Evolutionary conservation across 2,888 invertebrate genomes (phyloP), one percentile per base, ranked within the genome.

Genomic region (Himalopsyche japonica): DNA sequence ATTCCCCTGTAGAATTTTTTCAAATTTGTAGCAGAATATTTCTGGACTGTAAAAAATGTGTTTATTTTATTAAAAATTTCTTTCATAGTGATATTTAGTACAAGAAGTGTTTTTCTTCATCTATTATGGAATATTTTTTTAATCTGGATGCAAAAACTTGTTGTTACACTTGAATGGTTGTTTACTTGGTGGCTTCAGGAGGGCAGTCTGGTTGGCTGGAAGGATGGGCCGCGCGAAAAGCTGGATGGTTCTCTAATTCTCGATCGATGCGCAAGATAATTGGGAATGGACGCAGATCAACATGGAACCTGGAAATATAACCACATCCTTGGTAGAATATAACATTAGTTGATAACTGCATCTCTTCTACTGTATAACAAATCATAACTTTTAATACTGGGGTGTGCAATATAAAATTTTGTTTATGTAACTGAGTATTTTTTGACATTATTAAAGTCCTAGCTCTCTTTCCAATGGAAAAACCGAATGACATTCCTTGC

Each of bases 181-280:
- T 87, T 90, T 94, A 95, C 93, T 96, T 95, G 89, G 95, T 95
- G 88, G 95, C 95, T 90, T 97, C 97, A 8, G 96, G 97, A 76
- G 98, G 98, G 90, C 98, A 98, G 92, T 99, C 99, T 4, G 98
- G 98, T 92, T 99, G 98, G 88, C 95, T 94, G 87, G 95, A 96
- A 64, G 98, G 98, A 92, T 98, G 97, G 64, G 98, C 97, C 37
- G 95, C 96, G 87, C 97, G 94, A 92, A 99, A 98, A 5, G 97
- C 97, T 20, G 97, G 97, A 89, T 98, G 96, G 89, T 96, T 95
- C 89, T 96, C 95, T 87, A 98, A 92, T 89, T 97, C 96, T 80
- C 96, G 94, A 90, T 97, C 96, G 85, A 99, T 97, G 89, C 97
- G 94, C 83, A 95, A 92, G 88, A 99, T 98, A 82, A 95, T 97